Evolutionary conservation across 2,113 vertebrate species (phyloP).

Genomic region (Heteronetta atricapilla): DNA sequence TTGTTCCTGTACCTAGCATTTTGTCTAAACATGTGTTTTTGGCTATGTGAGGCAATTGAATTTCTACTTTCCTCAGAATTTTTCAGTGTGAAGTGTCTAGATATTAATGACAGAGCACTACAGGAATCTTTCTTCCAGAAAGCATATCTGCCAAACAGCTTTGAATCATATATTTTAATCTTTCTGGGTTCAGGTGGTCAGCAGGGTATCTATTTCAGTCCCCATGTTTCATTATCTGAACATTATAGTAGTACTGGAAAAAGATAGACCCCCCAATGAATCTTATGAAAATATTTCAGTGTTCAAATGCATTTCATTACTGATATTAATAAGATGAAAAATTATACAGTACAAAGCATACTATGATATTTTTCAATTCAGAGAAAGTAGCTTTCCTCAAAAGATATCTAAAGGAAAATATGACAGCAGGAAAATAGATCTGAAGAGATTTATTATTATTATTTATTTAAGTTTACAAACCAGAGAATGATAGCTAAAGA

Average conservation of each 20-base stretch:
- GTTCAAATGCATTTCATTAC: conserved; percentile 58
- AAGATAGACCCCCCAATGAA: conserved; percentile 68
- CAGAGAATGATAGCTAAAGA: conserved; percentile 46
- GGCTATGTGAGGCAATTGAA: not conserved
- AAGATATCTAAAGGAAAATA: conserved; percentile 53
- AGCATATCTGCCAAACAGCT: conserved; percentile 7
- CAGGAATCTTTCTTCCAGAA: conserved; percentile 55
- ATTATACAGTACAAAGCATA: conserved; percentile 64
- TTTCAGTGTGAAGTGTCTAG: conserved; percentile 55
- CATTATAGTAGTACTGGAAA: conserved; percentile 67
- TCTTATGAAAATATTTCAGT: conserved; percentile 70
- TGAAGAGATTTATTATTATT: not conserved
- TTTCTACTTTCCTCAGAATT: conserved; percentile 30
- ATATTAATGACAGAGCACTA: conserved; percentile 65
- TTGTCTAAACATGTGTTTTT: conserved; percentile 19
- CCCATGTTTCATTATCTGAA: conserved; percentile 66
- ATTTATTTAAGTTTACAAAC: conserved; percentile 34
- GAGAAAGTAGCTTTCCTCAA: conserved; percentile 58
- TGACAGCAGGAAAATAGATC: conserved; percentile 68
- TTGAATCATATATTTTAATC: conserved; percentile 66
- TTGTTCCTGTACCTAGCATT: not conserved
- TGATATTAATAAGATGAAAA: conserved; percentile 75
- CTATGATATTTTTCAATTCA: conserved; percentile 66
- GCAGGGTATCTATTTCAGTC: conserved; percentile 70
- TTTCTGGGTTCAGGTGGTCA: conserved; percentile 72